Conservation (phyloP, 2,797 vertebrate species). For the Catharus ustulatus region DNA sequence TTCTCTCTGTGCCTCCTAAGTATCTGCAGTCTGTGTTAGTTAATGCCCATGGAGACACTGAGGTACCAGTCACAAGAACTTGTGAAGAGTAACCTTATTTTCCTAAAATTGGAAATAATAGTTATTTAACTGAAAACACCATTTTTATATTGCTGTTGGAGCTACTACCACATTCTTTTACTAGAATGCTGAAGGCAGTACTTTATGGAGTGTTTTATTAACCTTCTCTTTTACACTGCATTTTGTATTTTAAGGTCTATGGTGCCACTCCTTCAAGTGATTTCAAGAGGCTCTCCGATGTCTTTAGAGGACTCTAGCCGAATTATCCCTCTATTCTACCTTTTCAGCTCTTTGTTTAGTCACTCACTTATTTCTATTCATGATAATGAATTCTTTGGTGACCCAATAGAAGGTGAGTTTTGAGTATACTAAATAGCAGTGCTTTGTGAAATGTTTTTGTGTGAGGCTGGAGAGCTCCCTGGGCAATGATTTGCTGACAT, state of each 20-base stretch:
- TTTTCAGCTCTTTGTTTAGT: constrained; percentile 98
- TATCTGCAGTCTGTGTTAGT: not conserved
- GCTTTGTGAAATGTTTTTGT: not conserved
- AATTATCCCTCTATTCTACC: constrained; percentile 98
- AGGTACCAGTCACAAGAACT: not conserved
- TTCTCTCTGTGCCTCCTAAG: not conserved
- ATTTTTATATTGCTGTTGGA: not conserved
- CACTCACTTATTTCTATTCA: constrained; percentile 98
- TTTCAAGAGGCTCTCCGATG: constrained; percentile 96
- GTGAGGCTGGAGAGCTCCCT: not conserved
- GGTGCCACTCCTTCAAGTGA: constrained; percentile 93
- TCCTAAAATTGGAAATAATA: not conserved
- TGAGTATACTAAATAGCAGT: not conserved
- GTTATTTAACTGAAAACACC: not conserved
- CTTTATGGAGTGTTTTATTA: not conserved
- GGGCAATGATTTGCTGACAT: constrained; percentile 8
- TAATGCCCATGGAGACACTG: not conserved
- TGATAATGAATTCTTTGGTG: constrained; percentile 97
- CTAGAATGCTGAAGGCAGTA: not conserved
- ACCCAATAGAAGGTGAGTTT: constrained; percentile 87
- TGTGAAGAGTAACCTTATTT: not conserved
- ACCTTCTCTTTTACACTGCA: not conserved
- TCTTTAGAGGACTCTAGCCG: constrained; percentile 93
- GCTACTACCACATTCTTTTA: not conserved
- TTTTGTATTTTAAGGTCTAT: constrained; percentile 82